Conservation (phyloP, 2,888 invertebrate genomes). For the Pseudanteris insignis region DNA sequence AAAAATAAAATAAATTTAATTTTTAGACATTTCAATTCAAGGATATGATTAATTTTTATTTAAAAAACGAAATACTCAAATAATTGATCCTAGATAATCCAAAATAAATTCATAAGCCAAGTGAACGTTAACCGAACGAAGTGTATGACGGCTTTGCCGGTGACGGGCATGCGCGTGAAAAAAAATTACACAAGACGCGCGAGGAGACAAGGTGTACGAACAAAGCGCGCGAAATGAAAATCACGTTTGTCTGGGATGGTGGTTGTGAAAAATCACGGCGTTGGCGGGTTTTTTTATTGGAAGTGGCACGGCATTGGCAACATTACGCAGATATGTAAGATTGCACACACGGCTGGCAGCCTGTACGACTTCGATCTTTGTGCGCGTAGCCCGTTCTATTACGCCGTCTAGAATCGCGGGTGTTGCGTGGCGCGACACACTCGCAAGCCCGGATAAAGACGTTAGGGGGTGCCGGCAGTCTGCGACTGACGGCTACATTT, state of each 20-base stretch:
- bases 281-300: slow-evolving; percentile 37
- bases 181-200: no score
- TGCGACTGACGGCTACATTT: slow-evolving; percentile 65
- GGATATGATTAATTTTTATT: no score
- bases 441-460: slow-evolving; percentile 52
- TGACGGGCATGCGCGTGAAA: no score
- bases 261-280: slow-evolving; percentile 57
- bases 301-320: slow-evolving; percentile 34
- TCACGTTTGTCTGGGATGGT: slow-evolving; percentile 52
- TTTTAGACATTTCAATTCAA: no score
- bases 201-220: no score
- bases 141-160: no score
- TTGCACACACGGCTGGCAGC: slow-evolving; percentile 15
- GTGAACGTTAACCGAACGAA: no score
- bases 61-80: no score
- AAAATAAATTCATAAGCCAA: no score
- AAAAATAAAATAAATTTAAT: no score
- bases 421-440: slow-evolving; percentile 38
- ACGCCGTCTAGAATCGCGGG: no score
- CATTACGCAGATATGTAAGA: slow-evolving; percentile 24
- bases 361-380: slow-evolving; percentile 13
- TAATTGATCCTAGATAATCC: no score
- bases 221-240: slow-evolving; percentile 35
- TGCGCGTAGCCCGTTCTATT: slow-evolving; percentile 27
- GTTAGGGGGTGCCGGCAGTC: slow-evolving; percentile 55